A percentile compares a stretch with the other conserved stretches of the same genome.
phyloP scores from a whole-genome alignment of 2,113 vertebrate species.

The Phyllopteryx taeniolatus region DNA sequence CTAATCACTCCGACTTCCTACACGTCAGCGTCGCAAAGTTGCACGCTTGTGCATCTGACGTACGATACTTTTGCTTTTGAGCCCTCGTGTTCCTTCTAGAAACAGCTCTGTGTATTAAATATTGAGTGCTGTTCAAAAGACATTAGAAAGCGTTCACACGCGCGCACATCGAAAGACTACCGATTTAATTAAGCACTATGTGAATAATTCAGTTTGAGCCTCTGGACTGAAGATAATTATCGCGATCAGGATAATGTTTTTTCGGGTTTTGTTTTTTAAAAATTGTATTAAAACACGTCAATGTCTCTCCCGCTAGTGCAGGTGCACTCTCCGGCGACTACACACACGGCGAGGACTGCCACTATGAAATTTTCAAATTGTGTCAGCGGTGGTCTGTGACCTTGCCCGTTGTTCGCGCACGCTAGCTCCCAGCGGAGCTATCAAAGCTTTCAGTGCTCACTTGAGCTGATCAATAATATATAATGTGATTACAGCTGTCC shows the following conservation, averaged over 20 bases:
- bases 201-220: constrained; percentile 78
- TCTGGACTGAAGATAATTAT: constrained; percentile 79
- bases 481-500: constrained; percentile 64
- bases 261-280: constrained; percentile 77
- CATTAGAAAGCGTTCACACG: constrained; percentile 29
- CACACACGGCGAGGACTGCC: not conserved
- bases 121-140: constrained; percentile 53
- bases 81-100: constrained; percentile 28
- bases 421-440: constrained; percentile 23
- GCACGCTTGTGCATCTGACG: not conserved
- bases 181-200: constrained; percentile 77
- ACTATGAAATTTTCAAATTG: not conserved
- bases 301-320: constrained; percentile 61
- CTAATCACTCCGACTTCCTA: constrained; percentile 28
- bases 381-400: constrained; percentile 13
- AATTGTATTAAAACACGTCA: constrained; percentile 80
- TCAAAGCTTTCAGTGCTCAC: constrained; percentile 43
- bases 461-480: constrained; percentile 59
- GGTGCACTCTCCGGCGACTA: constrained; percentile 47
- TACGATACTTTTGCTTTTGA: not conserved
- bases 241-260: constrained; percentile 78
- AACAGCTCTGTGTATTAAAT: constrained; percentile 34
- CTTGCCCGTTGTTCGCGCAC: constrained; percentile 15
- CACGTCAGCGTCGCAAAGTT: not conserved
- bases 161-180: constrained; percentile 43